Base-by-base conservation (phyloP, 1,140 invertebrate species). In the Lysiphlebus fabarum region DNA sequence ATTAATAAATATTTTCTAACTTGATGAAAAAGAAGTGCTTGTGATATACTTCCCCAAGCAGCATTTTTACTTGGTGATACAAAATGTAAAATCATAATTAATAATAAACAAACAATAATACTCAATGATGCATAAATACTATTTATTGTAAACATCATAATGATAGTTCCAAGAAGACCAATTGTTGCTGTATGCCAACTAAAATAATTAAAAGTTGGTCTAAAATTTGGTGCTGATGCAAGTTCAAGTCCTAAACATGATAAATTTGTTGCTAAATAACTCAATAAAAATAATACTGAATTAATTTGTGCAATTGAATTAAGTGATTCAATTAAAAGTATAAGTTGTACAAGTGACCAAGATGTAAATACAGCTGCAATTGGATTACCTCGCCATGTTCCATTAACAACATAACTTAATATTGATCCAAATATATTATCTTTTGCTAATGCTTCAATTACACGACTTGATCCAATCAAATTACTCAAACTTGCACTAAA, bases 1-100 rank as follows among this genome's bases (percentile, higher is more conserved):
- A 99, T 86, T 0, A 99, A 75, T 6, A 99, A 81, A 78, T 99
- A 99, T 77, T 99, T 99, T 43, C 97, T 82, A 0, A 90, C 90
- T 86, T 99, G 97, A 75, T 99, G 97, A 77, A 99, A 99, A 71
- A 99, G 98, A 6, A 99, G 83, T 10, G 97, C 97, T 82, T 99
- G 97, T 49, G 93, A 96, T 66, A 99, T 97, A 48, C 94, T 97
- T 10, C 97, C 97, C 96, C 97, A 99, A 6, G 86, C 85, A 26
- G 91, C 92, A 63, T 80, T 81, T 70, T 82, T 80, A 38, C 90
- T 89, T 1, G 96, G 92, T 0, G 95, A 95, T 70, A 96, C 90
- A n/a, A 98, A 79, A 81, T 98, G 95, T 42, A 99, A 79, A 5
- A 90, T 83, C 49, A 96, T 87, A 12, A 97, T 87, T 26, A 99